These are phyloP conservation scores for Chelonia mydas DNA, from an alignment of 2,797 vertebrate species.

Conservation along the genomic window DNA sequence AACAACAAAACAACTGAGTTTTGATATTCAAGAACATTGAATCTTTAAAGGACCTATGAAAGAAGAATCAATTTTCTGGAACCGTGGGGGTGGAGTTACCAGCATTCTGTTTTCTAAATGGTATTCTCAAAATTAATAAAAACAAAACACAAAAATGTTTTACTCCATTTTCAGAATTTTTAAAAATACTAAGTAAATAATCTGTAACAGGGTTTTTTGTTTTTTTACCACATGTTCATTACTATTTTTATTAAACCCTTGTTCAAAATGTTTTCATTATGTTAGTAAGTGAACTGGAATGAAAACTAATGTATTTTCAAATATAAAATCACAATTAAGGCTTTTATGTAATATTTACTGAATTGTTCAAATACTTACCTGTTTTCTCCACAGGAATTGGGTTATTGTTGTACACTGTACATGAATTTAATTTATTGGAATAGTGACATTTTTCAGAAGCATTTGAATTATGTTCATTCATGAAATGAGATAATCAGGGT, in stretches of 20 bases:
- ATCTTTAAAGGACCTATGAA: constrained; percentile 74
- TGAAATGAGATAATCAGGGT: constrained; percentile 58
- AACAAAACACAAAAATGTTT: neutral
- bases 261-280: constrained; percentile 67
- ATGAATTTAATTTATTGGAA: constrained; percentile 64
- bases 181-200: constrained; percentile 64
- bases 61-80: constrained; percentile 77
- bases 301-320: constrained; percentile 63
- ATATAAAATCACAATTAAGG: constrained; percentile 45
- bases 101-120: constrained; percentile 74
- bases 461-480: constrained; percentile 48
- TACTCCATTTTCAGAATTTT: constrained; percentile 72
- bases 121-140: constrained; percentile 74
- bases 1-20: constrained; percentile 70
- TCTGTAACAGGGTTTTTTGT: constrained; percentile 73
- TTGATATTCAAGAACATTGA: constrained; percentile 79
- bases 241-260: constrained; percentile 48
- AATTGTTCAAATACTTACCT: constrained; percentile 32
- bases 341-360: constrained; percentile 55
- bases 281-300: constrained; percentile 60
- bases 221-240: neutral
- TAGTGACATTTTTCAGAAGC: constrained; percentile 72
- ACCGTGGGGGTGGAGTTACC: constrained; percentile 75
- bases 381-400: constrained; percentile 73
- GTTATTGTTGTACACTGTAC: constrained; percentile 69